Conservation (phyloP, 1,140 invertebrate genomes). For the Heliothis virescens region DNA sequence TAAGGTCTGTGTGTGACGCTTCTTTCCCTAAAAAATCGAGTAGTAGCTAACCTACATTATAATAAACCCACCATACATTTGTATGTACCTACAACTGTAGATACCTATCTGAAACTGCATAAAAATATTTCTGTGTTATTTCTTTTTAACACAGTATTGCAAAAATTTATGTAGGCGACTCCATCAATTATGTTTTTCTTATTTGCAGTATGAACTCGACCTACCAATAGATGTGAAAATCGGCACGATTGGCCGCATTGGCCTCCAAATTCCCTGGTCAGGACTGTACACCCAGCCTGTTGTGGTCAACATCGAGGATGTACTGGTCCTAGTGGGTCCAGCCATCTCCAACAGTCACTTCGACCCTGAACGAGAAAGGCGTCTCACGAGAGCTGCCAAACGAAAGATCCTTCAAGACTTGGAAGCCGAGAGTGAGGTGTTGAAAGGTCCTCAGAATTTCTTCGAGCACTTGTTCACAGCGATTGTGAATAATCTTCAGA, state of each 20-base stretch:
- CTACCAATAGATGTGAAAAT: constrained; percentile 93
- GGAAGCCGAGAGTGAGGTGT: constrained; percentile 84
- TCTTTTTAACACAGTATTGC: too few relatives aligned
- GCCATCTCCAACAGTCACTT: constrained; percentile 89
- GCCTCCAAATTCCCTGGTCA: constrained; percentile 92
- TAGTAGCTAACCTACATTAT: too few relatives aligned
- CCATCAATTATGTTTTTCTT: background rate
- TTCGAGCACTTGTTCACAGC: constrained; percentile 91
- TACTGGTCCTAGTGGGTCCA: constrained; percentile 92
- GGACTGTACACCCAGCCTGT: constrained; percentile 90
- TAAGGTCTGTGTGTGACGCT: too few relatives aligned
- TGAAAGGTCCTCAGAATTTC: constrained; percentile 87
- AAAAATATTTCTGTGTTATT: too few relatives aligned
- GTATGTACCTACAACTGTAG: too few relatives aligned
- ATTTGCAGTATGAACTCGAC: constrained; percentile 91
- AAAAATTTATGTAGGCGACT: too few relatives aligned
- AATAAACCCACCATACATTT: too few relatives aligned
- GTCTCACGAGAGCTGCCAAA: constrained; percentile 91
- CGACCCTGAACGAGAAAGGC: constrained; percentile 91
- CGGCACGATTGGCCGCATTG: constrained; percentile 91
- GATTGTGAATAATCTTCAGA: constrained; percentile 93
- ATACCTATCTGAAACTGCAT: too few relatives aligned
- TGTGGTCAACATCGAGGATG: constrained; percentile 90
- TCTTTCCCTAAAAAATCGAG: too few relatives aligned
- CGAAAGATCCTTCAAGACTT: constrained; percentile 86